phyloP scores from a whole-genome alignment of 1,140 invertebrate genomes.

The Chrysoperla carnea region DNA sequence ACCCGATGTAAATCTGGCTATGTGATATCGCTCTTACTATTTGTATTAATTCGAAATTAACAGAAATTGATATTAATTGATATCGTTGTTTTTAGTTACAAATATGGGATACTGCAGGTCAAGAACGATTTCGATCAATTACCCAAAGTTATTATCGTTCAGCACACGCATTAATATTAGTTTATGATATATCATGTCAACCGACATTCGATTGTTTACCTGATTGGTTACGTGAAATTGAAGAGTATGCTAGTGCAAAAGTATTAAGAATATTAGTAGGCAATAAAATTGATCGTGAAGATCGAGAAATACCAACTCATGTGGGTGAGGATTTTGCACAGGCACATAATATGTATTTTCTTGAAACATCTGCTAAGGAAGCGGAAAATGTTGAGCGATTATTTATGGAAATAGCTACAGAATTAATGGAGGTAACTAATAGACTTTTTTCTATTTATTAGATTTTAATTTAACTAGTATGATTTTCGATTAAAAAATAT shows the following conservation, averaged over 20 bases:
- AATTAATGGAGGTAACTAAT: constrained; percentile 60
- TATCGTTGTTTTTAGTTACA: constrained; percentile 51
- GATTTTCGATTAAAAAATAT: too few species aligned
- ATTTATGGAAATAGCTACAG: constrained; percentile 89
- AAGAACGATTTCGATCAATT: constrained; percentile 93
- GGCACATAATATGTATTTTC: constrained; percentile 90
- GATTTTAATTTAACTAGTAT: too few species aligned
- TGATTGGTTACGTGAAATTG: constrained; percentile 90
- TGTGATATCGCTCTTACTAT: too few species aligned
- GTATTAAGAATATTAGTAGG: constrained; percentile 84
- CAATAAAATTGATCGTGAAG: constrained; percentile 92
- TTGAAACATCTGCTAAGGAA: constrained; percentile 97
- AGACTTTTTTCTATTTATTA: too few species aligned
- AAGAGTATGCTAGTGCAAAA: constrained; percentile 90
- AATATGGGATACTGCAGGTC: constrained; percentile 97
- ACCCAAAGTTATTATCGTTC: constrained; percentile 97
- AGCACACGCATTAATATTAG: constrained; percentile 90
- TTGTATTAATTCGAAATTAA: too few species aligned
- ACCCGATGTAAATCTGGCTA: too few species aligned
- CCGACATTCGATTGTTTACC: constrained; percentile 92
- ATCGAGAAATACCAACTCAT: constrained; percentile 82
- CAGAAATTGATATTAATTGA: too few species aligned
- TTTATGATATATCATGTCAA: constrained; percentile 95
- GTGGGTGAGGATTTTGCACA: constrained; percentile 94
- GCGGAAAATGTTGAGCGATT: constrained; percentile 94